A percentile compares a stretch with the other conserved stretches of the same genome.
Evolutionary conservation across 2,797 vertebrate genomes (phyloP).

Genomic region (Silurus aristotelis): DNA sequence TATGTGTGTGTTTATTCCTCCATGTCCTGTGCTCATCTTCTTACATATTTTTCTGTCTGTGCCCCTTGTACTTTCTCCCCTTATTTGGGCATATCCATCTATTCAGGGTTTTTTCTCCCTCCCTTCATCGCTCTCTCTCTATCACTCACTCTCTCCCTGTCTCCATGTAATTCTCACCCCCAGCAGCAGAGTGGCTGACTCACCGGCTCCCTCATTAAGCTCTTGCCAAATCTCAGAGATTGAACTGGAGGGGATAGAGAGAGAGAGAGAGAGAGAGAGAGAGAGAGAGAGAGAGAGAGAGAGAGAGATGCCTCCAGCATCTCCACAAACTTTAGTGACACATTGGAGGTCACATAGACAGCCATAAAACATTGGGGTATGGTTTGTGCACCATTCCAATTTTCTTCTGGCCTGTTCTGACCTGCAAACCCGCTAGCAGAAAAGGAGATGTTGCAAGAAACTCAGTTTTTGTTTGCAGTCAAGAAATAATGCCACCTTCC

Average conservation of each 20-base stretch:
- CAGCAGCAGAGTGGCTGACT: conserved; percentile 77
- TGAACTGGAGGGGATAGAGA: conserved; percentile 73
- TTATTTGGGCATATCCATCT: conserved; percentile 31
- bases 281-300: conserved; percentile 67
- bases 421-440: conserved; percentile 1
- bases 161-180: conserved; percentile 75
- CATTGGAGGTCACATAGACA: conserved; percentile 59
- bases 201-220: conserved; percentile 76
- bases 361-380: conserved; percentile 52
- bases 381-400: conserved; percentile 34
- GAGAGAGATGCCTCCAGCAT: conserved; percentile 63
- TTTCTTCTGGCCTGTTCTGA: conserved; percentile 34
- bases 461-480: conserved; percentile 20
- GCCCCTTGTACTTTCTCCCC: conserved; percentile 23
- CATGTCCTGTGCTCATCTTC: conserved; percentile 8
- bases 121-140: conserved; percentile 48
- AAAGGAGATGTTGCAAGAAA: conserved; percentile 2
- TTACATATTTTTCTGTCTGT: conserved; percentile 15
- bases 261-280: conserved; percentile 61
- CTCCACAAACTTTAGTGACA: conserved; percentile 61
- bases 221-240: conserved; percentile 75
- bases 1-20: not conserved
- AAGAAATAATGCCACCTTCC: conserved; percentile 5
- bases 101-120: conserved; percentile 39
- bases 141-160: conserved; percentile 61